Percentiles rank a stretch among this genome's conserved stretches.
Conservation (phyloP, 2,113 vertebrate species). For the Gymnarchus niloticus region DNA sequence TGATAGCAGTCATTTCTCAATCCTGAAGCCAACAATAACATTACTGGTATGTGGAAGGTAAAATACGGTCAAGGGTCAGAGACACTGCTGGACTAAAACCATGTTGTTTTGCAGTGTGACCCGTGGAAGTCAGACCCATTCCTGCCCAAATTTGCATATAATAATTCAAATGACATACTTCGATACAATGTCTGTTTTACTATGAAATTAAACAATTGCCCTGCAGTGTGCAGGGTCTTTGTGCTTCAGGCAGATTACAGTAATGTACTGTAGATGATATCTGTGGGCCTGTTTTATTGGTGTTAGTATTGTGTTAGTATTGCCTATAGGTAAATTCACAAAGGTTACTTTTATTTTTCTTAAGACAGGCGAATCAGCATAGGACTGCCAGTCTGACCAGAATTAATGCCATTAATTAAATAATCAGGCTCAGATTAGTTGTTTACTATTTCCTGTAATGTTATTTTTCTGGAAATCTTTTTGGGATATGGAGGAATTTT, state of each 20-base stretch:
- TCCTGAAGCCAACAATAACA: not conserved
- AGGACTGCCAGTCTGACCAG: not conserved
- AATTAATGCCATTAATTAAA: not conserved
- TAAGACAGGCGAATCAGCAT: not conserved
- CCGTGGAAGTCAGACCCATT: not conserved
- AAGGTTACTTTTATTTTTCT: not conserved
- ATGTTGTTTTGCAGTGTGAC: not conserved
- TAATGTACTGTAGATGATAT: conserved; percentile 19
- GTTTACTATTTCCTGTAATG: not conserved
- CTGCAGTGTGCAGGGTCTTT: conserved; percentile 24
- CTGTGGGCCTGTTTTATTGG: not conserved
- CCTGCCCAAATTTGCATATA: conserved; percentile 37
- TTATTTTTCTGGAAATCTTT: not conserved
- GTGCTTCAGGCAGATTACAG: conserved; percentile 20
- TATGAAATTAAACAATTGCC: conserved; percentile 34
- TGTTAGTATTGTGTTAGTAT: conserved; percentile 7
- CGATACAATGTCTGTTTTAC: conserved; percentile 35
- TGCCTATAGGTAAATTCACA: not conserved
- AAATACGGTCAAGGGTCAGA: not conserved
- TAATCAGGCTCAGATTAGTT: not conserved
- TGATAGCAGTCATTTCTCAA: not conserved
- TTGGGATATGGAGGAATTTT: not conserved
- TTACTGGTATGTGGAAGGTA: not conserved
- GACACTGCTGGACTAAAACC: not conserved
- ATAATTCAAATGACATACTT: conserved; percentile 38